phyloP scores from a whole-genome alignment of 1,140 invertebrate species.

The Apis cerana region DNA sequence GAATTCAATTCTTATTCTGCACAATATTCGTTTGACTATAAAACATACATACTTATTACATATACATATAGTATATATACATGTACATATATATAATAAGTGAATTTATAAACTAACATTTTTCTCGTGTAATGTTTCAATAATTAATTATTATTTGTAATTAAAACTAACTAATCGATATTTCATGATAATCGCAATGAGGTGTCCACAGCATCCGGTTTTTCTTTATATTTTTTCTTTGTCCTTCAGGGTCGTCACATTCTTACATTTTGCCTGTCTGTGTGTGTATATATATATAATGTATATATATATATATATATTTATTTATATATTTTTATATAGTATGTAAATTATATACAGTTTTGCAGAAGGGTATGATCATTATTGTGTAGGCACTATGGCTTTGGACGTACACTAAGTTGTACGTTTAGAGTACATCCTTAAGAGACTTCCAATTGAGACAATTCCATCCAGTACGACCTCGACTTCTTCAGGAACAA shows the following conservation, averaged over 20 bases:
- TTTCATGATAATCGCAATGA: slow-evolving; percentile 64
- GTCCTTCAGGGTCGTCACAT: slow-evolving; percentile 35
- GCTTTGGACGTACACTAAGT: slow-evolving; percentile 81
- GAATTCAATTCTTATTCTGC: slow-evolving; percentile 48
- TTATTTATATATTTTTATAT: slow-evolving; percentile 67
- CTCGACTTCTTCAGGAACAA: slow-evolving; percentile 54
- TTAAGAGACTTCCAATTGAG: slow-evolving; percentile 72
- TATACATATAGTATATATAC: slow-evolving; percentile 51
- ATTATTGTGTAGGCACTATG: slow-evolving; percentile 81
- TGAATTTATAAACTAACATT: slow-evolving; percentile 74
- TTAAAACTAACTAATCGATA: slow-evolving; percentile 70
- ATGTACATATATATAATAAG: slow-evolving; percentile 63
- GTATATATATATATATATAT: slow-evolving; percentile 76
- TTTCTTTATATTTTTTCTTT: slow-evolving; percentile 48
- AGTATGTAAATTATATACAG: slow-evolving; percentile 80
- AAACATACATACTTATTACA: slow-evolving; percentile 57
- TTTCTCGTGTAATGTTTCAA: slow-evolving; percentile 60
- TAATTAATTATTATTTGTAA: slow-evolving; percentile 69
- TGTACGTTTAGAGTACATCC: slow-evolving; percentile 80
- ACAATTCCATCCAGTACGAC: slow-evolving; percentile 44
- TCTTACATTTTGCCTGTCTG: slow-evolving; percentile 41
- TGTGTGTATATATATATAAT: slow-evolving; percentile 64
- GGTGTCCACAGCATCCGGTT: slow-evolving; percentile 55
- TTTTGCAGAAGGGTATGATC: slow-evolving; percentile 77
- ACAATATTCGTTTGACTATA: slow-evolving; percentile 55